Percentiles rank a stretch among this genome's conserved stretches.
These are phyloP conservation scores for Myotis davidii DNA, from an alignment of 2,113 vertebrate genomes.

Conservation along the genomic window DNA sequence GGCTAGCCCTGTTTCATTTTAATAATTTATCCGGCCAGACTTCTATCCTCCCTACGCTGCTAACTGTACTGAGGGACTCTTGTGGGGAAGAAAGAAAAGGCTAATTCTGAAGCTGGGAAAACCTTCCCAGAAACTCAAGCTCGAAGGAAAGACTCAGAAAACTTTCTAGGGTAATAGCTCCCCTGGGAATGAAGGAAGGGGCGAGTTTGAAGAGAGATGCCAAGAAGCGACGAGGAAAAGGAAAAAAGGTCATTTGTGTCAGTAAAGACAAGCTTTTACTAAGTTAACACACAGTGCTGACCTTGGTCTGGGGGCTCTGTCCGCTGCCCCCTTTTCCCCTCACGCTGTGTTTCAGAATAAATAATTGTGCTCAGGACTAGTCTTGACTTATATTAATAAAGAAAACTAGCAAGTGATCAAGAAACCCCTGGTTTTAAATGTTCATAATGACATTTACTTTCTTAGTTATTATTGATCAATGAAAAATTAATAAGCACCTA, in stretches of 20 bases:
- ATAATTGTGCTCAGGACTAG: background rate
- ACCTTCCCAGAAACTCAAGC: constrained; percentile 38
- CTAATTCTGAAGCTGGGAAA: constrained; percentile 37
- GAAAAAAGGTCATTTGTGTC: constrained; percentile 39
- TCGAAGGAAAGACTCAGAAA: background rate
- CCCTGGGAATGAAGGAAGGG: constrained; percentile 19
- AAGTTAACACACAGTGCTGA: background rate
- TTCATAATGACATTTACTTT: constrained; percentile 3
- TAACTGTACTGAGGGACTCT: background rate
- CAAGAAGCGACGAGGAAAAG: constrained; percentile 48
- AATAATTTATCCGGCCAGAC: constrained; percentile 36
- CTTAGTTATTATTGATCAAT: background rate
- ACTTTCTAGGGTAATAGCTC: background rate
- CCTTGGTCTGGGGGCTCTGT: background rate
- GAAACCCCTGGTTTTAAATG: background rate
- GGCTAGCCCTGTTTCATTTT: constrained; percentile 13
- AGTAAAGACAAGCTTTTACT: constrained; percentile 29
- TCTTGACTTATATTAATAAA: background rate
- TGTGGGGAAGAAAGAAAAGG: background rate
- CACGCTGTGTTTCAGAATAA: background rate
- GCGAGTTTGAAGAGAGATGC: background rate
- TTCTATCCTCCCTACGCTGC: constrained; percentile 10
- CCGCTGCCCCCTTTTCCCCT: background rate
- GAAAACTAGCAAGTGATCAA: background rate
- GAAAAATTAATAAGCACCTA: background rate